Evolutionary conservation across 2,797 vertebrate genomes (phyloP).

Genomic region (Lepus oiostolus): DNA sequence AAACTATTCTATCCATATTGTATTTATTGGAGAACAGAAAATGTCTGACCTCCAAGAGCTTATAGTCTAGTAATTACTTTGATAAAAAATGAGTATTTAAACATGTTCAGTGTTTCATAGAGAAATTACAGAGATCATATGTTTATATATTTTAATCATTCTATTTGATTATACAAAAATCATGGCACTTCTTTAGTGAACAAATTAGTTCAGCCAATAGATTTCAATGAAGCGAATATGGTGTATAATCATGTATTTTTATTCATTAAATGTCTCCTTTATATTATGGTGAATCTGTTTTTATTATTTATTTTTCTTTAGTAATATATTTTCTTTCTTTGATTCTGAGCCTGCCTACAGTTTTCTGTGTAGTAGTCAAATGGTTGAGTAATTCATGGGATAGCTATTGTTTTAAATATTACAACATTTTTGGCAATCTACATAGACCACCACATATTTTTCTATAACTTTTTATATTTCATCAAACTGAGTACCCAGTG

Average conservation of each 20-base stretch:
- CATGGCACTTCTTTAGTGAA: neutral
- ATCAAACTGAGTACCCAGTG: neutral
- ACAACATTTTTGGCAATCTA: neutral
- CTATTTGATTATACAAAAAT: neutral
- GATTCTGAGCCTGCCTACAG: neutral
- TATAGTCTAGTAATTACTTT: neutral
- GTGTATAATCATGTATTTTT: neutral
- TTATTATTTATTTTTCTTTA: neutral
- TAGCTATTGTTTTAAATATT: neutral
- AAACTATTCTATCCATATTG: neutral
- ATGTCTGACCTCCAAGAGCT: neutral
- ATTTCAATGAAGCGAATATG: neutral
- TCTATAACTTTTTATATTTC: neutral
- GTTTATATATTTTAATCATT: neutral
- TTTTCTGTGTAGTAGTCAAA: neutral
- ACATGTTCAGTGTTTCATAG: rapidly evolving
- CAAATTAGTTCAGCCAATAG: neutral
- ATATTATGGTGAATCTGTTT: neutral
- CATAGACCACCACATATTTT: neutral
- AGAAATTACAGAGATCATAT: neutral
- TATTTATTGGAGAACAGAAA: neutral
- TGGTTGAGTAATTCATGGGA: neutral
- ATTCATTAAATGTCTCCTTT: neutral
- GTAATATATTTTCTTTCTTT: neutral
- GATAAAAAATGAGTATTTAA: neutral